Evolutionary conservation across 2,888 invertebrate genomes (phyloP).

Genomic region (Cremastinae sp.): DNA sequence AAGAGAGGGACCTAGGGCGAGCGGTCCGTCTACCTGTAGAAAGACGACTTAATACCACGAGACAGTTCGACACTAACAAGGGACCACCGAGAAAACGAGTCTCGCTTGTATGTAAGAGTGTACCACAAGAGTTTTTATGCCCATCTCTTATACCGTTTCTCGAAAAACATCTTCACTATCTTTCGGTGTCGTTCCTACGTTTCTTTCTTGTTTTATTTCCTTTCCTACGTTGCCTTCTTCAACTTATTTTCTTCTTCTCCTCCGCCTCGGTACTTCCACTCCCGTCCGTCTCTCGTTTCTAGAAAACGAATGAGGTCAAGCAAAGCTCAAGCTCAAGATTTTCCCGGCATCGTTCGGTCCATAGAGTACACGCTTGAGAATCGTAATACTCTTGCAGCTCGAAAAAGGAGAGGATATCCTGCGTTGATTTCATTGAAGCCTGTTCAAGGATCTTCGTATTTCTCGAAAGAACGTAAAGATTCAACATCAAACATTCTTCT

Average conservation of each 20-base stretch:
- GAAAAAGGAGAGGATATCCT: no score
- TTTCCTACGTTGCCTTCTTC: no score
- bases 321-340: conserved; percentile 35
- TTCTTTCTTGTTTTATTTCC: no score
- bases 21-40: conserved; percentile 47
- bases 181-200: conserved; percentile 10
- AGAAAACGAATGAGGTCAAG: conserved; percentile 42
- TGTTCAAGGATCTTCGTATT: conserved; percentile 35
- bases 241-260: no score
- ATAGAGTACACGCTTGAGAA: no score
- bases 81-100: conserved; percentile 32
- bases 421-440: conserved; percentile 33
- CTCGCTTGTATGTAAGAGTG: conserved; percentile 23
- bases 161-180: conserved; percentile 27
- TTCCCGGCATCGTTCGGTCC: conserved; percentile 20
- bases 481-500: not conserved
- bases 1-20: conserved; percentile 4
- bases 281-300: conserved; percentile 9
- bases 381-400: not conserved
- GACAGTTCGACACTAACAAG: conserved; percentile 55
- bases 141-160: conserved; percentile 15
- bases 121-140: conserved; percentile 14
- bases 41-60: conserved; percentile 57
- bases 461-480: not conserved
- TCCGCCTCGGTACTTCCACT: conserved; percentile 17